Conservation (phyloP, 2,888 invertebrate genomes). For the Apamea monoglypha region DNA sequence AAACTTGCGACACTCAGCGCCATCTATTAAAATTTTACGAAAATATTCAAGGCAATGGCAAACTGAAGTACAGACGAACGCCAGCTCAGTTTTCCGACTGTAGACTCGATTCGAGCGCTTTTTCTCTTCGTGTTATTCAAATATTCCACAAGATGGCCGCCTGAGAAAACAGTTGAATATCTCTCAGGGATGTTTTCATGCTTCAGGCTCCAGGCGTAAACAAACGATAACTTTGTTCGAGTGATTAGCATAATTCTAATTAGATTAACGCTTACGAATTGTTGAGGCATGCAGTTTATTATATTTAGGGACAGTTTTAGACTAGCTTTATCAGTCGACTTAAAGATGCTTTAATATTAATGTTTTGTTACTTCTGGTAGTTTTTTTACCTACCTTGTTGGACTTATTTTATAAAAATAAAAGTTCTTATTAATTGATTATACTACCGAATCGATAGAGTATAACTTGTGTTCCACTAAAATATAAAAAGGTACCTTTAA, state of each 20-base stretch:
- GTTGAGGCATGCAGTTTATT: conserved; percentile 24
- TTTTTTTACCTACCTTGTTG: too few relatives aligned
- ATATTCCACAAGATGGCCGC: conserved; percentile 49
- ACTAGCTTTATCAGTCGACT: conserved; percentile 7
- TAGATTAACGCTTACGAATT: conserved; percentile 35
- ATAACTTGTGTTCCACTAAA: too few relatives aligned
- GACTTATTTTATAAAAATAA: background rate
- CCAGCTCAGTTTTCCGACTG: conserved; percentile 1
- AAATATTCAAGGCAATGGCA: conserved; percentile 7
- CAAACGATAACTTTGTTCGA: conserved; percentile 33
- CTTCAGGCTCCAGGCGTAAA: conserved; percentile 22
- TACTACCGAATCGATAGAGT: too few relatives aligned
- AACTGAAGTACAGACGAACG: conserved; percentile 2
- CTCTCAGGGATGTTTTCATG: background rate
- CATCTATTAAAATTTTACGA: conserved; percentile 40
- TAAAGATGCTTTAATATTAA: background rate
- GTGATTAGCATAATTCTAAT: conserved; percentile 57
- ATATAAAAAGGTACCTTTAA: background rate
- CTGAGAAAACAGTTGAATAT: background rate
- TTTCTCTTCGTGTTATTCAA: background rate
- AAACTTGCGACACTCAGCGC: conserved; percentile 39
- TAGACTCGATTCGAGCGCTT: background rate
- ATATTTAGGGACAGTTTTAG: conserved; percentile 6
- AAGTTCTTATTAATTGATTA: background rate
- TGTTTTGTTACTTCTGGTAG: too few relatives aligned